Percentiles rank a stretch among this genome's conserved stretches.
Evolutionary conservation across 2,888 invertebrate genomes (phyloP).

Genomic region (Acanthosepion lycidas): DNA sequence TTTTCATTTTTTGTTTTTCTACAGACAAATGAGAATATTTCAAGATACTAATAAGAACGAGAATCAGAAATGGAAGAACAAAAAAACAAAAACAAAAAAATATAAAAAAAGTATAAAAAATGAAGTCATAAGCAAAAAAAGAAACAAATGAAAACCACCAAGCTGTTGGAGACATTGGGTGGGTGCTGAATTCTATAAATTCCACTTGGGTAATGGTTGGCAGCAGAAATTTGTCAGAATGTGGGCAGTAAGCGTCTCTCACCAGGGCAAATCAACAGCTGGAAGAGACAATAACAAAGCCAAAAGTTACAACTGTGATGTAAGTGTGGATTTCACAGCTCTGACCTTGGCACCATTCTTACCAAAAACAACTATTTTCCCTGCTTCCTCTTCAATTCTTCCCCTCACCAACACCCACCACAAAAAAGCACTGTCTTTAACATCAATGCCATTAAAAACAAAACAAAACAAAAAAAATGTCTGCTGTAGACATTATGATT

Average conservation of each 20-base stretch:
- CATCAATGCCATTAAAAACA: too few species aligned
- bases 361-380: background rate
- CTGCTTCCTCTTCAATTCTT: background rate
- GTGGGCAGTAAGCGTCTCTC: background rate
- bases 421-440: too few species aligned
- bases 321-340: background rate
- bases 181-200: background rate
- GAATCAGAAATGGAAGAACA: too few species aligned
- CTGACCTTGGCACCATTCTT: constrained; percentile 4
- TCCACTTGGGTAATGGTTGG: background rate
- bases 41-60: too few species aligned
- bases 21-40: too few species aligned
- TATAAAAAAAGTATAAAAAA: too few species aligned
- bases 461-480: too few species aligned
- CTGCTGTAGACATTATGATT: background rate
- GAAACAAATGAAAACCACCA: background rate
- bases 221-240: background rate
- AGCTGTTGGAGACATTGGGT: background rate
- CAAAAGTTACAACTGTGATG: background rate
- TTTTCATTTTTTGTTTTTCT: too few species aligned
- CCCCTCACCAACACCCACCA: too few species aligned
- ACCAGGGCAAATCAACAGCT: background rate
- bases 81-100: too few species aligned
- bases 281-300: background rate
- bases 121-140: background rate